Evolutionary conservation across 2,888 invertebrate genomes (phyloP), one percentile per base, ranked within the genome.

Genomic region (Cerastis rubricosa): DNA sequence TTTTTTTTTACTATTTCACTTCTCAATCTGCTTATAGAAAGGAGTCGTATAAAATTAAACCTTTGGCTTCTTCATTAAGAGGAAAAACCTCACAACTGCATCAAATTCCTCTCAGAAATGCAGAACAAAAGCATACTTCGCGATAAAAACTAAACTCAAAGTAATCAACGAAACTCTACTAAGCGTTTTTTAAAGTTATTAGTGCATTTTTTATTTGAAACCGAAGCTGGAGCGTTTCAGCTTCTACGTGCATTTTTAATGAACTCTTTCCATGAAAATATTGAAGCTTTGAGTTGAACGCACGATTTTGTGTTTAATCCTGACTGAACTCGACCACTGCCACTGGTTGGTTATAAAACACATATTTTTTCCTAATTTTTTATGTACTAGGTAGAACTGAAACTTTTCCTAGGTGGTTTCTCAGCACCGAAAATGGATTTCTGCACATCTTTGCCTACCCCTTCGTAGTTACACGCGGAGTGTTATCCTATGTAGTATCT

Each of bases 211-310:
- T 66, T 51, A 57, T 67, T 19, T 63, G 49, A 71, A 79, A 66
- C 69, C 45, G 35, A 54, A 64, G 47, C 59, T 25, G 7, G 22
- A 78, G 29, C 29, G 40, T 74, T 74, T 70, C 22, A 70, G 69
- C 51, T 25, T 40, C 45, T 71, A 45, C 65, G 63, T 80, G 40
- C 61, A 67, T 66, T 84, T 82, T 84, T 84, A 84, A 83, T 84
- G 80, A 84, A 72, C 69, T 49, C 71, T 74, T 74, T 80, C 67
- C 75, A 74, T 65, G 51, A 66, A 84, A 72, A 74, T 72, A 74
- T 74, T 51, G 57, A 17, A 45, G 66, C 63, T 70, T 59, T 14
- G 61, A 71, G 45, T 71, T 78, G 25, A 78, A 74, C 49, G 71
- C 80, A 82, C 22, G 22, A 64, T 29, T 71, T 64, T 71, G 17